Conservation (phyloP, 2,797 vertebrate species). For the Lerista edwardsae region DNA sequence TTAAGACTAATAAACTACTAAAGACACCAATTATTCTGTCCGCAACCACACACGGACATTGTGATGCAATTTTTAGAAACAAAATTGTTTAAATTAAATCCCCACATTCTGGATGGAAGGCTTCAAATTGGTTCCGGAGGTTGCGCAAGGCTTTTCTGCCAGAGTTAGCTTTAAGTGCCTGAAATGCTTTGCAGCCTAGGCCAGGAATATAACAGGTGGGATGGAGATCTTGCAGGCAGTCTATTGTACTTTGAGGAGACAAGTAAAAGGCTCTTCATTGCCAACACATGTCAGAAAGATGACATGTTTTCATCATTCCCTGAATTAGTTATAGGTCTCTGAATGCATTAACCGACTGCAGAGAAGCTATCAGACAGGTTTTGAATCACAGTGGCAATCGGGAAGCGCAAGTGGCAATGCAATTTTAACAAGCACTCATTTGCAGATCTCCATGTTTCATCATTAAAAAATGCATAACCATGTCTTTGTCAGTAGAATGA, state of each 20-base stretch:
- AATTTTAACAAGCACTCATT: slow-evolving; percentile 64
- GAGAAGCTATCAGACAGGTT: slow-evolving; percentile 66
- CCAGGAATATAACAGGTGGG: slow-evolving; percentile 62
- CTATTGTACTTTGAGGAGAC: slow-evolving; percentile 74
- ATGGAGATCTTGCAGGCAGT: slow-evolving; percentile 64
- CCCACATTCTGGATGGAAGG: slow-evolving; percentile 34
- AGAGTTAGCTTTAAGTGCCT: slow-evolving; percentile 34
- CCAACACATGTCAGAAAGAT: slow-evolving; percentile 75
- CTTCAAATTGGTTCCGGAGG: slow-evolving; percentile 16
- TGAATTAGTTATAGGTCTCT: slow-evolving; percentile 67
- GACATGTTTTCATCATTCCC: slow-evolving; percentile 74
- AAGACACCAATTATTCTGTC: not conserved
- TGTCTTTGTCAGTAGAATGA: not conserved
- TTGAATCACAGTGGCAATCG: slow-evolving; percentile 63
- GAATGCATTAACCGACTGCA: slow-evolving; percentile 70
- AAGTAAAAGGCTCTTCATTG: slow-evolving; percentile 69
- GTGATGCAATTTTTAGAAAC: not conserved
- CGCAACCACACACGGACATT: not conserved
- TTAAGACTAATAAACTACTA: not conserved
- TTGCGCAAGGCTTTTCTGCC: not conserved
- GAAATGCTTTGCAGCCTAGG: slow-evolving; percentile 61
- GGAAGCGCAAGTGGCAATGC: slow-evolving; percentile 63
- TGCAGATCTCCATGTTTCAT: slow-evolving; percentile 52
- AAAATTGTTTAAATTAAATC: not conserved
- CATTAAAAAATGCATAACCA: slow-evolving; percentile 18